phyloP scores from a whole-genome alignment of 2,113 vertebrate genomes.

The Entosphenus tridentatus region DNA sequence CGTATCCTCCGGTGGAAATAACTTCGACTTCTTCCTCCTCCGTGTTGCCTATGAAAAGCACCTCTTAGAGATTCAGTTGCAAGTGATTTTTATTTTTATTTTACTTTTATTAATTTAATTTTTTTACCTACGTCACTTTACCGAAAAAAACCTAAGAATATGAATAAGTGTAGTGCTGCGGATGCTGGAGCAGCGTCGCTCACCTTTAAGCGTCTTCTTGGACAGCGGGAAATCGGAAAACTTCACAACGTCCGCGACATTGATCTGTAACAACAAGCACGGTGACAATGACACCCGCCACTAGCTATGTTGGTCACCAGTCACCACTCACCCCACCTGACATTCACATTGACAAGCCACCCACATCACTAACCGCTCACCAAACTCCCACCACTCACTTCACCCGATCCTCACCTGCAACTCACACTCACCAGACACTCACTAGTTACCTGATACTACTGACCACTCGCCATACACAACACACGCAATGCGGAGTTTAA shows the following conservation, averaged over 20 bases:
- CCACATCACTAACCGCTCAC: background rate
- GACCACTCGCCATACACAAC: no score
- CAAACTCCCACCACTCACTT: background rate
- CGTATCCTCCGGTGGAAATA: no score
- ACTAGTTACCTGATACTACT: no score
- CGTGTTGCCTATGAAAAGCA: no score
- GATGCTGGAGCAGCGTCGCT: background rate
- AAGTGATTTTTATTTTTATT: background rate
- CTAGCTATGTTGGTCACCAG: no score
- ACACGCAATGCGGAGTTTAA: no score
- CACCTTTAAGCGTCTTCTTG: conserved; percentile 63
- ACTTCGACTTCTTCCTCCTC: no score
- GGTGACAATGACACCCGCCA: no score
- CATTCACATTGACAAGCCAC: background rate
- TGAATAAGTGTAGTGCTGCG: background rate
- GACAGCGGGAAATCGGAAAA: conserved; percentile 92
- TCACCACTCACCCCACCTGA: background rate
- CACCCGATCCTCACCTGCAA: background rate
- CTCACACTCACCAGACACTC: no score
- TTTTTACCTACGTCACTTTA: background rate
- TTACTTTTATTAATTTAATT: background rate
- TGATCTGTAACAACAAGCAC: conserved; percentile 31
- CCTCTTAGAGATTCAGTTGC: no score
- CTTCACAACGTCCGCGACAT: conserved; percentile 38
- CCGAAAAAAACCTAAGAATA: background rate